Evolutionary conservation across 2,888 invertebrate species (phyloP), one percentile per base, ranked within the genome.

Genomic region (Druceiella hillmani): DNA sequence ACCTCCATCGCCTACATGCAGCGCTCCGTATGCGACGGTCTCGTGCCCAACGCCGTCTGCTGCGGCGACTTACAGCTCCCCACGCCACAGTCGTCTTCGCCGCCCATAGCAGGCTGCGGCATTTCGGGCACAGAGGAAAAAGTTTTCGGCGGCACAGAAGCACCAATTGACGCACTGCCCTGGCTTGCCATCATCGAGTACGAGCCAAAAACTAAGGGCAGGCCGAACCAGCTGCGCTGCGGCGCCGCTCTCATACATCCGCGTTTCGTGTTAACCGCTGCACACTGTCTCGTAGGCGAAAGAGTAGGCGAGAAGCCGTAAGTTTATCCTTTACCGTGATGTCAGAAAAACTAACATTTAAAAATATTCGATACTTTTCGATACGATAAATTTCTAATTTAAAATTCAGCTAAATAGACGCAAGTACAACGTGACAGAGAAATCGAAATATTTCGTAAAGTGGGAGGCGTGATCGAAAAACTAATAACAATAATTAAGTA

Each of bases 101-200:
- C 25, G 4, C 4, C 3, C 4, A n/a, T 11, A 3, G 12, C 25
- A n/a, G 9, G 25, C 25, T n/a, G 9, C 25, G 25, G 12, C 25
- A 11, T n/a, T 25, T 12, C 25, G 3, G 4, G 3, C 4, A 4
- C 25, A 3, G 3, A 3, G 7, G 35, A 40, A 10, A 27, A 32
- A 17, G 33, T 66, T 27, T 47, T 56, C n/a, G 55, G 56, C 29
- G 66, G 66, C 3, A 47, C 53, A 1, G 50, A 55, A 41, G 59
- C 66, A 1, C 33, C 26, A 1, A 33, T 66, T 6, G 62, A 59
- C 4, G 66, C 66, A 44, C 66, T 60, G 50, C 66, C 68, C 3
- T 68, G 66, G 65, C 52, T 64, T 55, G 64, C 56, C 0, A 49
- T 64, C 35, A 43, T 68, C 16, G 46, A 58, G 16, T 65, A 65